Conservation (phyloP, 2,888 invertebrate genomes). For the Conops quadrifasciatus region DNA sequence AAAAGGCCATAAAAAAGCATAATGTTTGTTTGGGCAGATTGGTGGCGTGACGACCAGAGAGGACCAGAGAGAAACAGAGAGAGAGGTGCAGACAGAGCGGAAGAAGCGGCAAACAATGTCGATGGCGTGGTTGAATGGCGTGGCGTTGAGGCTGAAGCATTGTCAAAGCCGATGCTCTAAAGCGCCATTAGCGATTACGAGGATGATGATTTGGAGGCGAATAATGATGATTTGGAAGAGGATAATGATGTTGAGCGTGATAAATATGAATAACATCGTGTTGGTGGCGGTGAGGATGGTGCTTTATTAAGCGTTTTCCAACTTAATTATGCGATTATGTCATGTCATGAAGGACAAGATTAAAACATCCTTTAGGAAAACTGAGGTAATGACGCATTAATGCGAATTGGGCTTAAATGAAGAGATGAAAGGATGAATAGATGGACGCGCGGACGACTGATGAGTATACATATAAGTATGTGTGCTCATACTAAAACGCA, state of each 20-base stretch:
- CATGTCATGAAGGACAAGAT: conserved; percentile 30
- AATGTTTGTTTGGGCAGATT: too few species aligned
- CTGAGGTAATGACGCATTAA: background rate
- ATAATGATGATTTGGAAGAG: background rate
- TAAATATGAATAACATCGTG: background rate
- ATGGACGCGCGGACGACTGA: too few species aligned
- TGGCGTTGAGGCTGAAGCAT: too few species aligned
- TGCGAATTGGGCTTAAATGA: background rate
- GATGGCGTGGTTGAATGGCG: too few species aligned
- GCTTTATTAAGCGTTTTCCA: conserved; percentile 32
- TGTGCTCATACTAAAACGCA: too few species aligned
- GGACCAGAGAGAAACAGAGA: background rate
- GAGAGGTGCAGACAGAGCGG: too few species aligned
- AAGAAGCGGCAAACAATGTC: too few species aligned
- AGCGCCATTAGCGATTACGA: background rate
- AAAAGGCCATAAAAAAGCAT: background rate
- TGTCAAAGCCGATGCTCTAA: background rate
- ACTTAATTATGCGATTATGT: conserved; percentile 38
- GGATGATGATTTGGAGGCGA: background rate
- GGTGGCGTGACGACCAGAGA: background rate
- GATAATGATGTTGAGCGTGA: conserved; percentile 16
- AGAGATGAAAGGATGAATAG: too few species aligned
- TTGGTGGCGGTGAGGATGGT: conserved; percentile 12
- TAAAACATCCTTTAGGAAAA: conserved; percentile 3
- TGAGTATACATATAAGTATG: too few species aligned